Conservation (phyloP, 2,113 vertebrate genomes). For the Alouatta palliata region DNA sequence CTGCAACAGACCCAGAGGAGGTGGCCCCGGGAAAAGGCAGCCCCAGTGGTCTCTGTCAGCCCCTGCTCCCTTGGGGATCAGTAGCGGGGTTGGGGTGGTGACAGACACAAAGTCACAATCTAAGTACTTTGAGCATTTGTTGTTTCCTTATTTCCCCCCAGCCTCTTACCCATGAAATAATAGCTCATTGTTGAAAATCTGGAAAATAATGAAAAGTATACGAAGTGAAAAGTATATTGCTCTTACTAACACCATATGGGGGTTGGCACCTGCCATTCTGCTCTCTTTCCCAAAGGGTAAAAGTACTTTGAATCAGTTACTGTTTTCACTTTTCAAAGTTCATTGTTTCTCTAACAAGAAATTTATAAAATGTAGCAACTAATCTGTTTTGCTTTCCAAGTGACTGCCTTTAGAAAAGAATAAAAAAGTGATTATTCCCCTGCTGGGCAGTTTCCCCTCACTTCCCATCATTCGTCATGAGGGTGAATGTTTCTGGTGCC, state of each 20-base stretch:
- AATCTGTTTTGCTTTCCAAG: conserved; percentile 20
- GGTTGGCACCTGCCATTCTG: not conserved
- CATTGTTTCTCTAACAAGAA: conserved; percentile 37
- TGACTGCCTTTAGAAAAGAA: not conserved
- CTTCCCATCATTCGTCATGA: not conserved
- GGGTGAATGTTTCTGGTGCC: not conserved
- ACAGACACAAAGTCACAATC: not conserved
- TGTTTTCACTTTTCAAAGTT: conserved; percentile 22
- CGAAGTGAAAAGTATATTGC: not conserved
- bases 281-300: not conserved
- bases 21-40: not conserved
- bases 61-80: not conserved
- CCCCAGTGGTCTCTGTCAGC: not conserved
- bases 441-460: not conserved
- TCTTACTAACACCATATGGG: not conserved
- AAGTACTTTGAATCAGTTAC: not conserved
- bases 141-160: not conserved
- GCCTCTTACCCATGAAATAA: not conserved
- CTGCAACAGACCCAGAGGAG: not conserved
- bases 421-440: not conserved
- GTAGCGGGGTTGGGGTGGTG: too few relatives aligned
- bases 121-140: not conserved
- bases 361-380: conserved; percentile 24
- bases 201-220: not conserved
- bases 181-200: not conserved